Base-by-base conservation (phyloP, 2,797 vertebrate genomes). In the Cheirogaleus major region DNA sequence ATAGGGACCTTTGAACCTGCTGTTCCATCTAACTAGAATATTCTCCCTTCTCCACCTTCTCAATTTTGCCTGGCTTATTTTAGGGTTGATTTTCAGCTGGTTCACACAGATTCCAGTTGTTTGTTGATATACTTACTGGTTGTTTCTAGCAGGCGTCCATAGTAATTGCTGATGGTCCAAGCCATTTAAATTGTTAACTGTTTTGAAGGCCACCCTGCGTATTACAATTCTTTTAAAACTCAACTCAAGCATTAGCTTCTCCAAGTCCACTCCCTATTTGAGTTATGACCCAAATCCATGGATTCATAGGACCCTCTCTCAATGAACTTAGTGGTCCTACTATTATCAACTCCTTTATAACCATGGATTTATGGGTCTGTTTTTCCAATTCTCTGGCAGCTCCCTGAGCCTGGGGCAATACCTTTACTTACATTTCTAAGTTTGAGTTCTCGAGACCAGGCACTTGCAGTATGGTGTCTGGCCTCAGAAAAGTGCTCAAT, bases 401-500 rank as follows among this genome's bases (percentile, higher is more conserved):
- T 86, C 43, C 35, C 8, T n/a, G 38, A 80, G 23, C 41, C 50
- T 27, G 20, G 76, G 78, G 15, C 45, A 35, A 38, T 70, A 73
- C 25, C 23, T 76, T 93, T 61, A 23, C 32, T 67, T 63, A n/a
- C 11, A 23, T 70, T 85, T 69, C 61, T 35, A n/a, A 52, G 55
- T 67, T 30, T 45, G 82, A 79, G 25, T 83, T 30, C 79, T 82
- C 12, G 23, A 67, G 65, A 52, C 50, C 41, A 27, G 32, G 57
- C 14, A 9, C 45, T 17, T 87, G 52, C 17, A 27, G 11, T 43
- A 55, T 63, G 48, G 63, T 57, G 48, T 32, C 15, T 75, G 61
- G 63, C 73, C 61, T 95, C 43, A 75, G 76, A 45, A 80, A 94
- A 59, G 76, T 20, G 50, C 81, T 95, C 78, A 57, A 32, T 75